These are phyloP conservation scores for Spodoptera picta DNA, from an alignment of 2,888 invertebrate genomes.

Conservation along the genomic window DNA sequence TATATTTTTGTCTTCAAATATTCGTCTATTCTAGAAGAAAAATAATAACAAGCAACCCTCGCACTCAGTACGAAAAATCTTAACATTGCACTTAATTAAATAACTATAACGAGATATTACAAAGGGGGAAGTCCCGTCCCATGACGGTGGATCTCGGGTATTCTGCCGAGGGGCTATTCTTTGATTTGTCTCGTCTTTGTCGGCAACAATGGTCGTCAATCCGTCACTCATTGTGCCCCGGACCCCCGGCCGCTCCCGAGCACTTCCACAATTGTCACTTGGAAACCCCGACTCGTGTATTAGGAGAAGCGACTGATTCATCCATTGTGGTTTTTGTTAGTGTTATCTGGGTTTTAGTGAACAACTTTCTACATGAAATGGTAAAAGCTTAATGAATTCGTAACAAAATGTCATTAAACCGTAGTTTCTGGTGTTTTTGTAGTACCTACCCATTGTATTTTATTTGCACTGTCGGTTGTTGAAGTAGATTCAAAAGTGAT, in stretches of 20 bases:
- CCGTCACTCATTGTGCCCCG: constrained; percentile 69
- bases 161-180: constrained; percentile 60
- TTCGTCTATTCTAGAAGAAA: constrained; percentile 5
- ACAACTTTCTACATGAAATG: constrained; percentile 12
- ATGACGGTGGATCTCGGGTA: constrained; percentile 36
- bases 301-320: constrained; percentile 45
- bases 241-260: constrained; percentile 58
- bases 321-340: constrained; percentile 53
- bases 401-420: too few relatives aligned
- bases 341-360: constrained; percentile 30
- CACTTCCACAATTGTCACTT: constrained; percentile 61
- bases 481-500: too few relatives aligned
- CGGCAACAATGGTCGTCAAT: constrained; percentile 70
- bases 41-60: constrained; percentile 8
- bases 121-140: constrained; percentile 55
- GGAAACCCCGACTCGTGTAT: constrained; percentile 48
- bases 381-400: background rate
- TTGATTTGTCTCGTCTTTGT: constrained; percentile 72
- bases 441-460: too few relatives aligned
- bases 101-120: constrained; percentile 54
- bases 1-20: too few relatives aligned
- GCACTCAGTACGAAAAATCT: constrained; percentile 17
- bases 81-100: constrained; percentile 59
- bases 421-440: too few relatives aligned
- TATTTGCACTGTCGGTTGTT: too few relatives aligned